Evolutionary conservation across 1,140 invertebrate species (phyloP).

Genomic region (Diploscapter pachys): DNA sequence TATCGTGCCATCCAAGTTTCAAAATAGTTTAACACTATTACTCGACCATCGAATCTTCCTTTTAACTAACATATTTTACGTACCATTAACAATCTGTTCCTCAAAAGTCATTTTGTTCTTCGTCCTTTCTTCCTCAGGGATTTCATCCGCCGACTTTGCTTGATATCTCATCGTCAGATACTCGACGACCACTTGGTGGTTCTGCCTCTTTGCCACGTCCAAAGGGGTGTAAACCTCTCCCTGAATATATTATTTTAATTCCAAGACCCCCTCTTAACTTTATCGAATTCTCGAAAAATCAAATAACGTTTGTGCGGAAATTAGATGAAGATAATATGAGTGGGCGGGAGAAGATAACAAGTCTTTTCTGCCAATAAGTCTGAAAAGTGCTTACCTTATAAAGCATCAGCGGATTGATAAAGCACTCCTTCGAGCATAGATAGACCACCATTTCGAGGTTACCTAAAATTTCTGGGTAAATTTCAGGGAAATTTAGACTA

Average conservation of each 20-base stretch:
- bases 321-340: too few species aligned
- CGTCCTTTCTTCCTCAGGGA: conserved; percentile 28
- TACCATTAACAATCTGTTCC: conserved; percentile 40
- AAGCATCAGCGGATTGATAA: conserved; percentile 61
- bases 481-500: conserved; percentile 66
- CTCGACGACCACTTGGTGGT: conserved; percentile 45
- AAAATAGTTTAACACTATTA: too few species aligned
- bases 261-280: not conserved
- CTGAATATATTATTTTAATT: conserved; percentile 3
- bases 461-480: too few species aligned
- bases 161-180: conserved; percentile 36
- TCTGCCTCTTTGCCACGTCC: conserved; percentile 45
- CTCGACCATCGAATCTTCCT: too few species aligned
- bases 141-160: conserved; percentile 29
- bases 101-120: conserved; percentile 40
- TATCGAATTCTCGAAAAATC: conserved; percentile 34
- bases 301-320: too few species aligned
- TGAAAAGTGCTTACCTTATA: conserved; percentile 19
- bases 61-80: not conserved
- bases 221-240: conserved; percentile 43
- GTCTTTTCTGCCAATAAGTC: not conserved
- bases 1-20: too few species aligned
- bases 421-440: conserved; percentile 58
- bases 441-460: conserved; percentile 73
- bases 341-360: too few species aligned